Conservation (phyloP, 2,888 invertebrate genomes). For the Leptinotarsa tumamoca region DNA sequence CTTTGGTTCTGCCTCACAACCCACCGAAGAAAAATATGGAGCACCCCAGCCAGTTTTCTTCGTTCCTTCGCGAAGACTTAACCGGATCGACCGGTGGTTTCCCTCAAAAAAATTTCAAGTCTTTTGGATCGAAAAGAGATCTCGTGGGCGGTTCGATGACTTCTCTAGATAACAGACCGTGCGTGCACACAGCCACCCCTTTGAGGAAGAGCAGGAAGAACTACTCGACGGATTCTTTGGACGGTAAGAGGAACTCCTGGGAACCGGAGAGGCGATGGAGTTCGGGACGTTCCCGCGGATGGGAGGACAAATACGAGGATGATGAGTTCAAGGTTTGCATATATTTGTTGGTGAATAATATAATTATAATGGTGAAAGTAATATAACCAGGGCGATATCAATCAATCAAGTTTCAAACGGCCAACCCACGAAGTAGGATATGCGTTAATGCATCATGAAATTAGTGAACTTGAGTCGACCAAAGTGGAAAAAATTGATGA, state of each 20-base stretch:
- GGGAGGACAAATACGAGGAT: constrained; percentile 73
- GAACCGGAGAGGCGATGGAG: constrained; percentile 75
- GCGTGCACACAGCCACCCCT: constrained; percentile 66
- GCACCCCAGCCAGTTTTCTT: constrained; percentile 80
- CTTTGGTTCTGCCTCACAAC: constrained; percentile 72
- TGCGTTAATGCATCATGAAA: too few species aligned
- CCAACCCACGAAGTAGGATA: too few species aligned
- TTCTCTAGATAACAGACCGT: constrained; percentile 59
- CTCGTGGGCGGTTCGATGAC: constrained; percentile 57
- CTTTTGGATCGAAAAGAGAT: constrained; percentile 54
- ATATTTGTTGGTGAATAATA: constrained; percentile 11
- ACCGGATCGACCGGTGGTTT: constrained; percentile 59
- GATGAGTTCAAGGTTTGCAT: constrained; percentile 65
- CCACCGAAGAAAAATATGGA: constrained; percentile 72
- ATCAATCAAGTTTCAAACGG: too few species aligned
- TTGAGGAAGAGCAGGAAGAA: constrained; percentile 70
- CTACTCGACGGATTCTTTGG: constrained; percentile 79
- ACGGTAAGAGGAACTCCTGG: constrained; percentile 77
- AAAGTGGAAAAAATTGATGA: too few species aligned
- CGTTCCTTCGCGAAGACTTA: constrained; percentile 73
- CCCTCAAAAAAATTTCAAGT: constrained; percentile 60
- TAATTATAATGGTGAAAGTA: too few species aligned
- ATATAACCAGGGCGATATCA: too few species aligned
- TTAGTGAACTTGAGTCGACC: too few species aligned
- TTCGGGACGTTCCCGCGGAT: constrained; percentile 71